phyloP scores from a whole-genome alignment of 1,140 invertebrate species.

The Cherax quadricarinatus region DNA sequence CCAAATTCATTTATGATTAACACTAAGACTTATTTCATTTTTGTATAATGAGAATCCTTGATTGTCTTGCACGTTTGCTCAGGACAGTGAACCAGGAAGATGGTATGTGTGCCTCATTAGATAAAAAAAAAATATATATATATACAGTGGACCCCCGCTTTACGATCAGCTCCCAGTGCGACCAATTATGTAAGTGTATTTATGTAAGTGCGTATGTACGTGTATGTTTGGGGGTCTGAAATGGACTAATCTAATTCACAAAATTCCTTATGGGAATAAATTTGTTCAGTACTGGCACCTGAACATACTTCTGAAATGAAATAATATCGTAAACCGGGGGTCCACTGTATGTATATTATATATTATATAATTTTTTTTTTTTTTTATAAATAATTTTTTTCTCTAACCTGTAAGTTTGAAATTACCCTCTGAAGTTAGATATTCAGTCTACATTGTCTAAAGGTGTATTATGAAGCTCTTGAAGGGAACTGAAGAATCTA shows the following conservation, averaged over 20 bases:
- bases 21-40: neutral
- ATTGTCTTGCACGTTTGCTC: neutral
- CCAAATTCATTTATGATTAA: neutral
- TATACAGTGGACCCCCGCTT: no score
- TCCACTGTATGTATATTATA: no score
- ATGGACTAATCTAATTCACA: no score
- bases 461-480: neutral
- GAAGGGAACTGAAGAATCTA: neutral
- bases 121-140: no score
- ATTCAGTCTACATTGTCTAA: neutral
- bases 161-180: no score
- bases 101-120: constrained; percentile 26
- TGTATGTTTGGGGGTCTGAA: no score
- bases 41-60: neutral
- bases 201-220: no score
- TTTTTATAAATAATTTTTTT: neutral
- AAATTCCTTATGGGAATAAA: no score
- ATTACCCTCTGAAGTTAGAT: neutral
- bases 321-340: no score
- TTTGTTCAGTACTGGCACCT: no score
- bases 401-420: neutral
- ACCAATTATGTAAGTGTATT: no score
- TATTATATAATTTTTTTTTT: neutral
- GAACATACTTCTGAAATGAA: no score
- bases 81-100: constrained; percentile 31